Evolutionary conservation across 2,797 vertebrate genomes (phyloP), one percentile per base, ranked within the genome.

Genomic region (Schizopygopsis pylzovi): DNA sequence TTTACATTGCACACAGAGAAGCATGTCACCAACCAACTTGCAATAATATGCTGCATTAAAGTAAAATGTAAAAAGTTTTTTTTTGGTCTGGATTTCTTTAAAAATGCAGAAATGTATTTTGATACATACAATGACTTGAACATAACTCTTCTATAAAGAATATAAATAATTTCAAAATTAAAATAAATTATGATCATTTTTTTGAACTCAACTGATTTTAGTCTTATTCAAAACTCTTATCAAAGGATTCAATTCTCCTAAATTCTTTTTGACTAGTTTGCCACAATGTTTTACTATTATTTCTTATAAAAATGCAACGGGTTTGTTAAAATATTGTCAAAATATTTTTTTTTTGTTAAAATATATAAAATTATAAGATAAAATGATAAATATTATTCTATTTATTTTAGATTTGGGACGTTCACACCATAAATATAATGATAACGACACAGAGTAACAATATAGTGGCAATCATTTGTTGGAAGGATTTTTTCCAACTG

Each of bases 1-100:
- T 67, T 43, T 45, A 28, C 15, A 9, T 33, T 65, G n/a, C n/a
- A 79, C 37, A 16, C 39, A 61, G 13, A 33, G 11, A 47, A 28
- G 61, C 28, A 47, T 80, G 61, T 67, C 20, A 80, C 65, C 45
- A 47, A 20, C 59, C n/a, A 79, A 79, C n/a, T n/a, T 4, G 4
- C 15, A 63, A 43, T 33, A 16, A 47, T 65, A 11, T 63, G 9
- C 22, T n/a, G 20, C 20, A 41, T 70, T 12, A 4, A 41, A 41
- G 37, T 41, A 41, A 70, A 70, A 41, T 70, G 37, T 71, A n/a
- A 43, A 41, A 13, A 13, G 70, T 4, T 25, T 49, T 2, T 2
- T 6, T 52, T 52, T 52, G 39, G 9, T 11, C 9, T 68, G 1
- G 9, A 43, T 70, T 70, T 70, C 4, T 70, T 41, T 70, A 22